A percentile compares a stretch with the other conserved stretches of the same genome.
phyloP scores from a whole-genome alignment of 2,888 invertebrate genomes.

The Conus canariensis region DNA sequence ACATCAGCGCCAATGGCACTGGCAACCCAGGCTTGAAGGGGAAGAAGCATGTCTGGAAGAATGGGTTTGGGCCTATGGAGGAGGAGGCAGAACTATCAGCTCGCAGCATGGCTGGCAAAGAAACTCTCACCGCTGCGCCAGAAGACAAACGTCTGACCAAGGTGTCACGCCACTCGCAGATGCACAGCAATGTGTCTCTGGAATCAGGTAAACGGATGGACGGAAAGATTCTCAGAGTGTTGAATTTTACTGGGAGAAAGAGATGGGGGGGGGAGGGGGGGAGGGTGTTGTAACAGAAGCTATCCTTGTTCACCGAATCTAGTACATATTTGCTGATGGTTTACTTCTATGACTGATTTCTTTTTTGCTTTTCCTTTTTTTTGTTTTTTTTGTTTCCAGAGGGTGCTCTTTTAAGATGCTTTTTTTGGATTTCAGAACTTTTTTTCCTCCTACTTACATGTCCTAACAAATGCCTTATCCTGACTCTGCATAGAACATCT shows the following conservation, averaged over 20 bases:
- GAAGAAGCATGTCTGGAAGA: slow-evolving; percentile 17
- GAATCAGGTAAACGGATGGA: slow-evolving; percentile 28
- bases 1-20: neutral
- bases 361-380: too few species aligned
- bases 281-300: neutral
- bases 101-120: neutral
- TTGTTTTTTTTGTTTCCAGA: too few species aligned
- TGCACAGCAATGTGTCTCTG: slow-evolving; percentile 41
- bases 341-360: too few species aligned
- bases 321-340: too few species aligned
- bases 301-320: too few species aligned
- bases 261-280: neutral
- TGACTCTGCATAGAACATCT: too few species aligned
- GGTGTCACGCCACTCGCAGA: slow-evolving; percentile 35
- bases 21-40: neutral
- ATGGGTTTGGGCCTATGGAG: neutral
- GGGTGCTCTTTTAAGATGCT: too few species aligned
- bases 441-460: too few species aligned
- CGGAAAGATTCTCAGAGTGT: neutral
- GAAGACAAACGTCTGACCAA: neutral
- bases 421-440: too few species aligned
- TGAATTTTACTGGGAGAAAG: neutral
- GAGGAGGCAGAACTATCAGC: slow-evolving; percentile 13
- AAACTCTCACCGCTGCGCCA: neutral
- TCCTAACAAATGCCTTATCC: too few species aligned